Evolutionary conservation across 2,888 invertebrate species (phyloP).

Genomic region (Chironomus tentans): DNA sequence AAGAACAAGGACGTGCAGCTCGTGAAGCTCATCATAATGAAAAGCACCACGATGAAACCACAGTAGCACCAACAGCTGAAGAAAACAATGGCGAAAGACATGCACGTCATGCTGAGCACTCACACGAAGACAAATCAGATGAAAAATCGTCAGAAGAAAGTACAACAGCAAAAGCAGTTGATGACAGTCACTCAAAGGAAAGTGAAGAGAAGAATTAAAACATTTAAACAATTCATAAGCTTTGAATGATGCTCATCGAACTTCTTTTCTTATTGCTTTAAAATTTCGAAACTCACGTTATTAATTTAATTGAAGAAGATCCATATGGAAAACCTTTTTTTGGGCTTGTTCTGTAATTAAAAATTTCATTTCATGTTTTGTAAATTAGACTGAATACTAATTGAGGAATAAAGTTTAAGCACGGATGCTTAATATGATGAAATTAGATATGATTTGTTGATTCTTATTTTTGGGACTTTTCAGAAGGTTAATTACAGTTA

Average conservation of each 20-base stretch:
- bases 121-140: not conserved
- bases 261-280: not conserved
- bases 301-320: too few species aligned
- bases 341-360: not conserved
- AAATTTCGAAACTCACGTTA: not conserved
- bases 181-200: constrained; percentile 35
- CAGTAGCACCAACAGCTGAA: not conserved
- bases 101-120: constrained; percentile 1
- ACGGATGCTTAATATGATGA: too few species aligned
- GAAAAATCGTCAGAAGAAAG: not conserved
- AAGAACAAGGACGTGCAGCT: not conserved
- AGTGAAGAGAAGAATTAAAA: constrained; percentile 32
- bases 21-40: not conserved
- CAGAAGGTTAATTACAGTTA: too few species aligned
- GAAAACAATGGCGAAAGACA: not conserved
- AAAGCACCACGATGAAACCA: not conserved
- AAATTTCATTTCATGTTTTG: not conserved
- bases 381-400: not conserved
- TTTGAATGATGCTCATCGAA: not conserved
- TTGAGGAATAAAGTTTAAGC: not conserved
- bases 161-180: constrained; percentile 1
- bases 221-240: constrained; percentile 33
- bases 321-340: too few species aligned
- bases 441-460: too few species aligned
- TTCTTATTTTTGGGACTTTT: too few species aligned